Conservation (phyloP, 2,888 invertebrate species). For the Idaea straminata region DNA sequence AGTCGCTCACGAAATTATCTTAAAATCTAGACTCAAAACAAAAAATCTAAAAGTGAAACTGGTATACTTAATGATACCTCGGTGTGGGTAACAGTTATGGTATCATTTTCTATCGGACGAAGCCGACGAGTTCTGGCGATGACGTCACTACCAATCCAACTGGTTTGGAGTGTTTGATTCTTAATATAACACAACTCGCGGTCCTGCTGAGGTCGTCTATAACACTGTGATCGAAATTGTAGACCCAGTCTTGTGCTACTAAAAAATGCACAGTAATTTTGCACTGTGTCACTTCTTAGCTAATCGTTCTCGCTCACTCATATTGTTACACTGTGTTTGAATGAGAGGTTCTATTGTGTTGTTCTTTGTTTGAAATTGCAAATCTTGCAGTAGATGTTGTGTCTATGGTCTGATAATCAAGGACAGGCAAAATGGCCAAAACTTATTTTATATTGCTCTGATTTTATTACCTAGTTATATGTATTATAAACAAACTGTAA, state of each 20-base stretch:
- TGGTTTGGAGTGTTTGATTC: constrained; percentile 74
- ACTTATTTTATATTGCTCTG: neutral
- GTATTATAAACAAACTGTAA: no score
- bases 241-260: neutral
- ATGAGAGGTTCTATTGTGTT: neutral
- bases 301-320: neutral
- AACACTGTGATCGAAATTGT: constrained; percentile 3
- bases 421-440: neutral
- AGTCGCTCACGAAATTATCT: neutral
- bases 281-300: neutral
- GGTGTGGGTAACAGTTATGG: constrained; percentile 42
- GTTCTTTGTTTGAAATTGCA: neutral
- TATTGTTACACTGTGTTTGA: neutral
- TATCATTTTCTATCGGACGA: constrained; percentile 58
- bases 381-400: neutral
- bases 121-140: constrained; percentile 40
- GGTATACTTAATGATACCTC: constrained; percentile 27
- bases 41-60: constrained; percentile 35
- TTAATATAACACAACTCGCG: constrained; percentile 67
- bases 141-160: constrained; percentile 69
- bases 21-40: constrained; percentile 17
- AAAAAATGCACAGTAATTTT: constrained; percentile 16
- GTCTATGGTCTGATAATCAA: neutral
- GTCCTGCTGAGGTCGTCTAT: constrained; percentile 75
- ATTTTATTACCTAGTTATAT: neutral